These are phyloP conservation scores for Stratiolaelaps scimitus DNA, from an alignment of 1,140 invertebrate species.

Conservation along the genomic window DNA sequence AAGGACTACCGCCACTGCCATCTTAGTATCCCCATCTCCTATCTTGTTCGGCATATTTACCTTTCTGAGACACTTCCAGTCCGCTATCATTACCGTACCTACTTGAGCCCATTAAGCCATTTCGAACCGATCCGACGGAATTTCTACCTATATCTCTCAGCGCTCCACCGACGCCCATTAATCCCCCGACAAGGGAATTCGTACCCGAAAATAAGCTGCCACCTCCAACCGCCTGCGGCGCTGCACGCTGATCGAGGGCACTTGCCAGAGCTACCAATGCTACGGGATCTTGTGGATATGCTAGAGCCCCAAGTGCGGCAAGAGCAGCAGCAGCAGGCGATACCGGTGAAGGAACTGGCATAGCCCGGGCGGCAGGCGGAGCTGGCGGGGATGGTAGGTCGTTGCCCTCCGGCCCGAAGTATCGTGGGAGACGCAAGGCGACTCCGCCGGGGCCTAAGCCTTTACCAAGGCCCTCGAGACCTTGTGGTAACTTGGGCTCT, in stretches of 20 bases:
- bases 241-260: background rate
- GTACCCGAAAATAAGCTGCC: background rate
- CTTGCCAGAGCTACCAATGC: background rate
- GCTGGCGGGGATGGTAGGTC: background rate
- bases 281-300: background rate
- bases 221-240: background rate
- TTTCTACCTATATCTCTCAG: background rate
- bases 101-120: background rate
- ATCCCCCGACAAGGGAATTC: background rate
- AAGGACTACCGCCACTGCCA: too few species aligned
- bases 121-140: background rate
- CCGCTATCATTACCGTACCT: background rate
- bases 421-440: conserved; percentile 32
- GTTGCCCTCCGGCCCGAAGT: background rate
- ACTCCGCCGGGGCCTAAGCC: conserved; percentile 37
- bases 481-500: conserved; percentile 33
- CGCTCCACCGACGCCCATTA: background rate
- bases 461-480: conserved; percentile 37
- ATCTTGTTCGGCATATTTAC: too few species aligned
- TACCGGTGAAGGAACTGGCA: background rate
- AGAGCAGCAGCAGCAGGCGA: background rate
- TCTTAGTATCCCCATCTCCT: too few species aligned
- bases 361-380: background rate
- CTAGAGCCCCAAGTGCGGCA: background rate
- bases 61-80: too few species aligned